Percentiles rank a stretch among this genome's conserved stretches.
Evolutionary conservation across 2,797 vertebrate genomes (phyloP).

Genomic region (Choloepus didactylus): DNA sequence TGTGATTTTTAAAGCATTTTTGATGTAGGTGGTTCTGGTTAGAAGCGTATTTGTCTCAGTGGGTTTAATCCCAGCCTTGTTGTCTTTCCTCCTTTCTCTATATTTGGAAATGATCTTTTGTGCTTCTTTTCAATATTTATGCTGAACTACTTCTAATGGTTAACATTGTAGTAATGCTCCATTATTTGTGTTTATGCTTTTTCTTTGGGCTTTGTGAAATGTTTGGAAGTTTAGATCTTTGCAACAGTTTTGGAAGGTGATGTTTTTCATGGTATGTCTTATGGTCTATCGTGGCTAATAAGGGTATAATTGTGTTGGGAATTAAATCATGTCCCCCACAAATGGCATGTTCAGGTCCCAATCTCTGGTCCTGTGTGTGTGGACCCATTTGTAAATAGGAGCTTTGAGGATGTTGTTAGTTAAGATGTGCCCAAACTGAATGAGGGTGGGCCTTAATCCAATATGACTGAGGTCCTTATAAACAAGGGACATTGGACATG

Average conservation of each 20-base stretch:
- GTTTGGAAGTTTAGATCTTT: neutral
- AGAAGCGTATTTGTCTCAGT: neutral
- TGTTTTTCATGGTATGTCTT: neutral
- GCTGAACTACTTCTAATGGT: neutral
- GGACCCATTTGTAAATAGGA: no score
- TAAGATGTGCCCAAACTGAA: no score
- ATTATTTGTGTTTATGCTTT: neutral
- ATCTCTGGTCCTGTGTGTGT: no score
- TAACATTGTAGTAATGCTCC: neutral
- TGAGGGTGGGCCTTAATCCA: no score
- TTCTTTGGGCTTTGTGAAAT: neutral
- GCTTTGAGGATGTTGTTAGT: no score
- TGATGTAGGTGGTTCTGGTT: neutral
- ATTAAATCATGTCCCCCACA: no score
- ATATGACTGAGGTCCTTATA: no score
- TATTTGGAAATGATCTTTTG: neutral
- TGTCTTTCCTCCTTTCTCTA: neutral
- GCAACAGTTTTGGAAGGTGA: neutral
- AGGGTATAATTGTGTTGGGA: neutral
- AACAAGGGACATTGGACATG: no score
- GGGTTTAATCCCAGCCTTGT: neutral
- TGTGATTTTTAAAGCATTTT: no score
- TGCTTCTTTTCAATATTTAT: neutral
- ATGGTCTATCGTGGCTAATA: neutral
- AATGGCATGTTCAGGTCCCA: no score